Conservation (phyloP, 2,888 invertebrate species). For the Brenthis daphne region DNA sequence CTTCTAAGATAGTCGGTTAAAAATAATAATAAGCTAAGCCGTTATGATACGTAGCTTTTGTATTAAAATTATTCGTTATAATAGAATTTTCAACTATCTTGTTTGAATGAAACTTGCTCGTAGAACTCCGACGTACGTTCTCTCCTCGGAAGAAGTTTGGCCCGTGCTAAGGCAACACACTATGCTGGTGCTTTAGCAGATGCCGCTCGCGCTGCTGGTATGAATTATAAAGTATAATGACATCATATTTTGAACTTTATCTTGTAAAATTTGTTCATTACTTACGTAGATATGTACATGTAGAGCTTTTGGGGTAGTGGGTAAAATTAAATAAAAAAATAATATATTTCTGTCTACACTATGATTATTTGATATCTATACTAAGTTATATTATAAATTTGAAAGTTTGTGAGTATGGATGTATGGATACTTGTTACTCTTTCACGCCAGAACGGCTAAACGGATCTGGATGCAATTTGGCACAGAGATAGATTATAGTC, state of each 20-base stretch:
- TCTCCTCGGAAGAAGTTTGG: slow-evolving; percentile 78
- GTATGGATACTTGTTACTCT: no score
- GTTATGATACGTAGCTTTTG: not conserved
- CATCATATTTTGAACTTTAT: not conserved
- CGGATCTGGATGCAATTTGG: no score
- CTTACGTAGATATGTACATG: not conserved
- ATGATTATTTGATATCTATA: no score
- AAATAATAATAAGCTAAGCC: not conserved
- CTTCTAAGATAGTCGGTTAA: no score
- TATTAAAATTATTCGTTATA: slow-evolving; percentile 6
- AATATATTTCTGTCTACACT: no score
- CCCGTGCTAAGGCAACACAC: slow-evolving; percentile 78
- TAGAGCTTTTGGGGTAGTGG: no score
- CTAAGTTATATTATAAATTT: no score
- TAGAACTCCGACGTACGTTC: slow-evolving; percentile 75
- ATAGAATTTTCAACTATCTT: slow-evolving; percentile 16
- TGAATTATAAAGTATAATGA: slow-evolving; percentile 12
- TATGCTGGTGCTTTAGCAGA: slow-evolving; percentile 79
- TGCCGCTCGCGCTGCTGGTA: slow-evolving; percentile 74
- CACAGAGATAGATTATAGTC: no score
- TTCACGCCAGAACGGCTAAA: no score
- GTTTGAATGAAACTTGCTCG: slow-evolving; percentile 14
- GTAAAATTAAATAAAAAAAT: no score
- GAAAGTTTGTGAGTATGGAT: no score
- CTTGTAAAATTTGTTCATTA: no score